phyloP scores from a whole-genome alignment of 2,113 vertebrate genomes.

The Oreochromis aureus region DNA sequence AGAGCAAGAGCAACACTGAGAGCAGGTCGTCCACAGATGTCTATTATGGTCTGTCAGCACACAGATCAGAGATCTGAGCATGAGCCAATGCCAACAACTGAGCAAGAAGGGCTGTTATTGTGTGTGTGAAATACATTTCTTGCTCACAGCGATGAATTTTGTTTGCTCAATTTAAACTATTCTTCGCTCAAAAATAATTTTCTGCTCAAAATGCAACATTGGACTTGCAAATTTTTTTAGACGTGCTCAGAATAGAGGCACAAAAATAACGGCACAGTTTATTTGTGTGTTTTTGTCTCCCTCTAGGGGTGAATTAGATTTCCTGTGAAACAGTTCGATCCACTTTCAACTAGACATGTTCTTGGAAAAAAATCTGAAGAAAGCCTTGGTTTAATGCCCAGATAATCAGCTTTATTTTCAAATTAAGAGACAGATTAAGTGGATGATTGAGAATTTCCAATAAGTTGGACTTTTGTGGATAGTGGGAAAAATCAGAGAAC shows the following conservation, averaged over 20 bases:
- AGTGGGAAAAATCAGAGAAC: too few species aligned
- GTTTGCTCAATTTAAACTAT: not conserved
- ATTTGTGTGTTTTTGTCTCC: not conserved
- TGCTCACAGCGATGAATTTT: not conserved
- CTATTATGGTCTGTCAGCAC: too few species aligned
- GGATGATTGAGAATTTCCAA: too few species aligned
- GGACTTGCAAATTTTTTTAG: not conserved
- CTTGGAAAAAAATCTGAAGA: too few species aligned
- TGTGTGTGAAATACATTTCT: not conserved
- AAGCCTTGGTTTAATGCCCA: too few species aligned
- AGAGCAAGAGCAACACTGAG: too few species aligned
- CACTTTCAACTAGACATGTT: not conserved
- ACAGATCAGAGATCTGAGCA: too few species aligned
- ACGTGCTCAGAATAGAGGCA: not conserved
- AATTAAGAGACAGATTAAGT: too few species aligned
- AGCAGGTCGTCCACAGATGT: too few species aligned
- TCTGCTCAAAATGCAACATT: not conserved
- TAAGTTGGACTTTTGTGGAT: too few species aligned
- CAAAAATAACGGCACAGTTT: not conserved
- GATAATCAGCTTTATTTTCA: too few species aligned
- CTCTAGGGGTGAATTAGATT: not conserved
- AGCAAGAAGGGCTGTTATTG: not conserved
- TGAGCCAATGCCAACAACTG: too few species aligned
- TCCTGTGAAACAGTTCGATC: not conserved
- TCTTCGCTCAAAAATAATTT: not conserved